Conservation (phyloP, 92 coral and sea anemone genomes). For the Galaxea fascicularis region DNA sequence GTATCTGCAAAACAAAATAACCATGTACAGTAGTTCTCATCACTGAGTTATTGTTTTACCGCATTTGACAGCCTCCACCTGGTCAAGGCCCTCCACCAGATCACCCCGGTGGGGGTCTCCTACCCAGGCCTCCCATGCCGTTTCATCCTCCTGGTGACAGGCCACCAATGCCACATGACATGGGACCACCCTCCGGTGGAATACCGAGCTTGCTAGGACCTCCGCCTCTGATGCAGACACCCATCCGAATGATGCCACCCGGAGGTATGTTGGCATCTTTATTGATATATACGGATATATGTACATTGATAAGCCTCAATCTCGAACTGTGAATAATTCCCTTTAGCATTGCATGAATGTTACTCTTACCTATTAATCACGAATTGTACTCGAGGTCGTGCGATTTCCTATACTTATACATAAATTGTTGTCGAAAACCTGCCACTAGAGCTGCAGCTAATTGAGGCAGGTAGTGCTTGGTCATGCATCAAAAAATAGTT, state of each 20-base stretch:
- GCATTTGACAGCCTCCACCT: constrained; percentile 34
- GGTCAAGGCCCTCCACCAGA: constrained; percentile 41
- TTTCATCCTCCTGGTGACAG: constrained; percentile 57
- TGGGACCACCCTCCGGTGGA: constrained; percentile 40
- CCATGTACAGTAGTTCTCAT: not conserved
- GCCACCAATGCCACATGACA: constrained; percentile 51
- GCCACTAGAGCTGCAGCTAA: no score
- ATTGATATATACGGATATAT: not conserved
- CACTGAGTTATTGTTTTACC: not conserved
- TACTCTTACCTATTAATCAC: no score
- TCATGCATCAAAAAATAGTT: no score
- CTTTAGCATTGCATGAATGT: no score
- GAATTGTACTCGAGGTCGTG: no score
- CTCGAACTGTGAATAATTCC: not conserved
- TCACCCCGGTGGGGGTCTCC: constrained; percentile 41
- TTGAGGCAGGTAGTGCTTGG: no score
- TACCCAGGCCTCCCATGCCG: constrained; percentile 62
- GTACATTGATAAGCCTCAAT: no score
- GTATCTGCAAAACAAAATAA: no score
- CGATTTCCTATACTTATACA: no score
- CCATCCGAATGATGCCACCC: constrained; percentile 47
- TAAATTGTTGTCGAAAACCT: no score
- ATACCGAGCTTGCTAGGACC: constrained; percentile 62
- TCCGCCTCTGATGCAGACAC: constrained; percentile 41
- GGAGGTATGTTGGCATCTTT: constrained; percentile 20